Evolutionary conservation across 2,113 vertebrate genomes (phyloP), one percentile per base, ranked within the genome.

Genomic region (Tenrec ecaudatus): DNA sequence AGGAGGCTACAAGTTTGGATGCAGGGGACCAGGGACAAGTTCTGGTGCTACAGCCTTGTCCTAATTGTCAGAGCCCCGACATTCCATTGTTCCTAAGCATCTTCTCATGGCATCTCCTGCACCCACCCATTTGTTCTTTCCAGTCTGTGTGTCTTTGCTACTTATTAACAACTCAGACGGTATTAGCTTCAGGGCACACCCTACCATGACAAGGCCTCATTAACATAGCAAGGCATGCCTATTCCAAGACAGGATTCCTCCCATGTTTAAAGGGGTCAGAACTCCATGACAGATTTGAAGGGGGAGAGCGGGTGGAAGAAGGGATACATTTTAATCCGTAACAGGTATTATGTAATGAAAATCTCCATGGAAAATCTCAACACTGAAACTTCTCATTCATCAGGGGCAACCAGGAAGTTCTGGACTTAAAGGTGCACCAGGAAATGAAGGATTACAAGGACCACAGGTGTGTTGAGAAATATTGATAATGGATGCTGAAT

Each of bases 381-480:
- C 60, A 0, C 36, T 78, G 82, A 36, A 84, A 88, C 95, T 1
- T 88, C 66, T 88, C 33, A 1, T 58, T 86, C 43, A 16, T 83
- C 77, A 97, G 95, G 95, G 96, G 31, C 33, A 57, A 31, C 81
- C 82, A 1, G 95, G 97, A 90, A 10, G 0, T 27, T 47, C 43
- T 62, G 97, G 97, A 80, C 91, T 43, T 33, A 23, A 38, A 43
- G 97, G 97, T 9, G 1, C 5, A 3, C 71, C 19, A 11, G 97
- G 97, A 95, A 16, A 79, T 0, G 88, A 86, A 40, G 97, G 96
- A 68, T 68, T 91, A 36, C 94, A 92, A 87, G 97, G 97, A 73
- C 62, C 91, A 80, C 96, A 97, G 97, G 97, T 97, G 27, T 73
- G 95, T 92, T 69, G 68, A 60, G 79, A 60, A 16, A 40, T 47